Evolutionary conservation across 1,140 invertebrate species (phyloP), one percentile per base, ranked within the genome.

Genomic region (Lepeophtheirus salmonis): DNA sequence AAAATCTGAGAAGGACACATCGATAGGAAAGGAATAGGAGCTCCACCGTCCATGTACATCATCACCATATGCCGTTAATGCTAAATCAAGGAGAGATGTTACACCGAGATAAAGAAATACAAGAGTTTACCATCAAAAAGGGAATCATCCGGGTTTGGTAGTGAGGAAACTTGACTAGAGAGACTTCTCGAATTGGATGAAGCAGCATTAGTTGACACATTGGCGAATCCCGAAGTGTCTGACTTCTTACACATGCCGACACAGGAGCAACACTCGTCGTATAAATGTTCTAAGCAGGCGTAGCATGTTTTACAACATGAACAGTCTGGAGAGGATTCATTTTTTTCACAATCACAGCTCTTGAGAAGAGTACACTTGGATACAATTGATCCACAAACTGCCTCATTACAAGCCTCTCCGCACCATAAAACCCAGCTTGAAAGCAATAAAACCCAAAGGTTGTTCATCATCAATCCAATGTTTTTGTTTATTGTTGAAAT

Each of bases 361-460:
- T 92, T 85, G 14, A 89, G 92, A 26, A 96, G 76, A 80, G 94
- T 85, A 69, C 90, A 96, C 73, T 94, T 94, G 68, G 87, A 92
- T 2, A 95, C 91, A 21, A 91, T 83, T 67, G 86, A 89, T 1
- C 84, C 87, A 74, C 89, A 92, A 57, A 91, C 80, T 13, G 84
- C 84, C 72, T 91, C 84, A 71, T 91, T 90, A 70, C 87, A 90
- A 16, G 67, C 63, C 20, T 3, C 16, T 16, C 50, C 50, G n/a
- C n/a, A n/a, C n/a, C n/a, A n/a, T n/a, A n/a, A n/a, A n/a, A n/a
- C n/a, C n/a, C n/a, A n/a, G n/a, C n/a, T n/a, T n/a, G n/a, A n/a
- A n/a, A n/a, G n/a, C n/a, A n/a, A n/a, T n/a, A n/a, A n/a, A n/a
- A n/a, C n/a, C n/a, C n/a, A n/a, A n/a, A n/a, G n/a, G n/a, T n/a